phyloP scores from a whole-genome alignment of 2,113 vertebrate genomes.

The Sphyrna mokarran region DNA sequence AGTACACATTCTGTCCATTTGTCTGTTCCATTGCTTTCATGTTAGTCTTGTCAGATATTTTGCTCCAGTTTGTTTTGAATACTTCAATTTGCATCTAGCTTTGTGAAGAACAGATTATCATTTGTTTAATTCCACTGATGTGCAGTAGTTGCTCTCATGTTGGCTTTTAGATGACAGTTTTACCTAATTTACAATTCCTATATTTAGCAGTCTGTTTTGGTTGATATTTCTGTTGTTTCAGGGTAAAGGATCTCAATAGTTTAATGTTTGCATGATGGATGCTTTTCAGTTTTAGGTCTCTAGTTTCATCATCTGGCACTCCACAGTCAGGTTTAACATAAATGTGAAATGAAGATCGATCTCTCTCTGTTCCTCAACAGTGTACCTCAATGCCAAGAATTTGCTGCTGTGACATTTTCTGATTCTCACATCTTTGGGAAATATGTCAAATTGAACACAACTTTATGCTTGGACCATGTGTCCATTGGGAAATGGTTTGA shows the following conservation, averaged over 20 bases:
- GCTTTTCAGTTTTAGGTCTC: background rate
- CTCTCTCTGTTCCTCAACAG: background rate
- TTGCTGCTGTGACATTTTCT: background rate
- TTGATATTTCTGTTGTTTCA: background rate
- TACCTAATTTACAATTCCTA: background rate
- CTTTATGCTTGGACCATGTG: background rate
- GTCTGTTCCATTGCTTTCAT: background rate
- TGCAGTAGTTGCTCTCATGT: background rate
- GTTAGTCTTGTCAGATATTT: background rate
- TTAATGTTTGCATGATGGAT: background rate
- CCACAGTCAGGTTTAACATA: background rate
- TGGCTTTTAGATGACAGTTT: background rate
- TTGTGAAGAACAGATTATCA: background rate
- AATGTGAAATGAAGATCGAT: background rate
- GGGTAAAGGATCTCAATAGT: background rate
- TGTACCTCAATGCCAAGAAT: background rate
- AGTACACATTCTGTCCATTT: background rate
- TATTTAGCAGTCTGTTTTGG: background rate
- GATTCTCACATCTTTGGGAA: background rate
- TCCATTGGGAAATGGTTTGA: background rate
- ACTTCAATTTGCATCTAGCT: background rate
- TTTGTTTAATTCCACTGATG: background rate
- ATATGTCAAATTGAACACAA: background rate
- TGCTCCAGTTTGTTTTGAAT: background rate
- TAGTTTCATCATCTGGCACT: background rate